Percentiles rank a stretch among this genome's conserved stretches.
phyloP scores from a whole-genome alignment of 2,113 vertebrate genomes.

The Sitta europaea region DNA sequence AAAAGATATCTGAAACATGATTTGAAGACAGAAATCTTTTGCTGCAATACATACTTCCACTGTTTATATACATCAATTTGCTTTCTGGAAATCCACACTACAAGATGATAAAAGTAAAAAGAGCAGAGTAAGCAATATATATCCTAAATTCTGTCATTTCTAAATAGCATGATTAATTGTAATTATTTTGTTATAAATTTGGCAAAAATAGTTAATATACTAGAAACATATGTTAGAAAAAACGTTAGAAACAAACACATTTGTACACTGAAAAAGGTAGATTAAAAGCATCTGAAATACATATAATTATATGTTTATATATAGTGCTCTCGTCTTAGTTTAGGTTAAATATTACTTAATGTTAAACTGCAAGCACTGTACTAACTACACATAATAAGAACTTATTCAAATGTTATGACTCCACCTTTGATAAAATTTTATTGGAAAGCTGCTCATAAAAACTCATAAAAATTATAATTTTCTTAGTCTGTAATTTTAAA shows the following conservation, averaged over 20 bases:
- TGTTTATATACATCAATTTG: neutral
- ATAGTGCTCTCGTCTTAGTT: neutral
- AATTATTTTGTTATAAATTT: neutral
- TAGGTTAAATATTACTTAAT: neutral
- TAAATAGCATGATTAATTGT: neutral
- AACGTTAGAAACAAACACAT: neutral
- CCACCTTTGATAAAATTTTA: constrained; percentile 33
- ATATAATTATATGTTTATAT: neutral
- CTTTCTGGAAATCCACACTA: neutral
- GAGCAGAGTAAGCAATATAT: neutral
- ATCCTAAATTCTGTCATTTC: neutral
- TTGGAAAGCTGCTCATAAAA: constrained; percentile 32
- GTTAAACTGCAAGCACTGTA: neutral
- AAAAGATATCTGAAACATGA: neutral
- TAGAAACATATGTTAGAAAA: neutral
- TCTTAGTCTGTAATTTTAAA: constrained; percentile 30
- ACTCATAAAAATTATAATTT: neutral
- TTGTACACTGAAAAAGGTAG: neutral
- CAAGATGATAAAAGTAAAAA: neutral
- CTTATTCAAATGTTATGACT: constrained; percentile 2
- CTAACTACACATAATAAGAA: neutral
- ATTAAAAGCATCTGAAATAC: neutral
- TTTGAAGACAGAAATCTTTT: neutral
- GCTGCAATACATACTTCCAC: rapidly evolving
- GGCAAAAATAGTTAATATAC: neutral